phyloP scores from a whole-genome alignment of 1,140 invertebrate genomes.

The Trachymyrmex septentrionalis region DNA sequence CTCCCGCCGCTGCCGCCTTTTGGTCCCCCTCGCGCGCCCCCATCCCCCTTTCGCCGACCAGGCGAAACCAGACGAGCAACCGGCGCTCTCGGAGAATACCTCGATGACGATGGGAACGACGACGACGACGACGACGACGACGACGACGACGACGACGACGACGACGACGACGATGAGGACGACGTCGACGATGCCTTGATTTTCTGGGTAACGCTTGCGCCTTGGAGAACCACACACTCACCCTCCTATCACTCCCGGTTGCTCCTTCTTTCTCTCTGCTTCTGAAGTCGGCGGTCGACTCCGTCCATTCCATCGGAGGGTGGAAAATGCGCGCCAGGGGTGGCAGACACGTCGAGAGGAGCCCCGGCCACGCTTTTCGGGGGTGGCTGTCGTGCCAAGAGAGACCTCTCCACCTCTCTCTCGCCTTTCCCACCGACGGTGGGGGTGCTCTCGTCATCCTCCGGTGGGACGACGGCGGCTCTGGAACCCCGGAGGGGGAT shows the following conservation, averaged over 20 bases:
- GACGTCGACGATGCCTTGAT: constrained; percentile 64
- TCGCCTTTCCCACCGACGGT: neutral
- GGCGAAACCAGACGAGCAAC: constrained; percentile 11
- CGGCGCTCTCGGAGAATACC: constrained; percentile 31
- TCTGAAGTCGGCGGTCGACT: constrained; percentile 10
- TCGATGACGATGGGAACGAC: neutral
- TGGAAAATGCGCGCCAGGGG: constrained; percentile 78
- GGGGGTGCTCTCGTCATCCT: constrained; percentile 14
- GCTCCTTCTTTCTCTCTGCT: constrained; percentile 4
- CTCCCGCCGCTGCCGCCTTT: constrained; percentile 35
- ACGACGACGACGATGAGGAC: constrained; percentile 29
- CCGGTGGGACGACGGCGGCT: neutral
- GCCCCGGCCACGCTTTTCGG: constrained; percentile 28
- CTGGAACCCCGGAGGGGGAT: neutral
- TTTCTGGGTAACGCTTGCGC: constrained; percentile 83
- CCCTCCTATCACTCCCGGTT: constrained; percentile 15
- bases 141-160: constrained; percentile 3
- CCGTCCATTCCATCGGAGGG: constrained; percentile 38
- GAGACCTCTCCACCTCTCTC: neutral
- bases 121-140: constrained; percentile 10
- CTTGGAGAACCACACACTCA: constrained; percentile 39
- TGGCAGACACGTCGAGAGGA: constrained; percentile 44
- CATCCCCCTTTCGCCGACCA: neutral
- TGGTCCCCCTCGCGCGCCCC: neutral
- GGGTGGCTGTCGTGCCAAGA: constrained; percentile 11